These are phyloP conservation scores for Hyperoodon ampullatus DNA, from an alignment of 2,113 vertebrate genomes.

Conservation along the genomic window DNA sequence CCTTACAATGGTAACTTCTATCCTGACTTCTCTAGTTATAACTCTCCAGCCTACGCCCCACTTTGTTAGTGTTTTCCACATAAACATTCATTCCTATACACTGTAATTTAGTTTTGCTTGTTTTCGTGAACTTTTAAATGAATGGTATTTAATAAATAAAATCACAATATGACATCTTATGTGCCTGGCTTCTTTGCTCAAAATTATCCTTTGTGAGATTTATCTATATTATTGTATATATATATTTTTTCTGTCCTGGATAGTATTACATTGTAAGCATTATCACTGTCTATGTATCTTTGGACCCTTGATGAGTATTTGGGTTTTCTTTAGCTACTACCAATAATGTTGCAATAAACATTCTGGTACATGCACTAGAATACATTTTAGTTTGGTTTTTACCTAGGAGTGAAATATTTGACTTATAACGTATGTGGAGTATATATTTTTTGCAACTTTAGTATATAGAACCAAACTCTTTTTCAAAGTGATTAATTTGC, in stretches of 20 bases:
- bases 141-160: neutral
- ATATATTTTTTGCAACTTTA: neutral
- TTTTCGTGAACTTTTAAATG: neutral
- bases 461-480: neutral
- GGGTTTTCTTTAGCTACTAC: neutral
- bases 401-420: neutral
- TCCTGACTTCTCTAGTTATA: neutral
- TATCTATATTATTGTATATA: neutral
- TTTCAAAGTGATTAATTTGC: neutral
- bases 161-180: neutral
- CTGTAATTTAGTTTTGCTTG: neutral
- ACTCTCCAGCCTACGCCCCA: neutral
- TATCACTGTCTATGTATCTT: neutral
- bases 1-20: neutral
- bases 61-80: neutral
- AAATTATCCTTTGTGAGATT: neutral
- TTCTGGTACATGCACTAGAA: neutral
- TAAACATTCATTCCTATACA: neutral
- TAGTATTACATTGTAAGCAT: neutral
- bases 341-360: neutral
- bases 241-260: neutral
- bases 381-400: neutral
- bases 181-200: neutral
- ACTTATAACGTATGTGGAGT: neutral
- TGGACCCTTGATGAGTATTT: neutral